phyloP scores from a whole-genome alignment of 2,797 vertebrate genomes.

The Gymnoscopelus braueri region DNA sequence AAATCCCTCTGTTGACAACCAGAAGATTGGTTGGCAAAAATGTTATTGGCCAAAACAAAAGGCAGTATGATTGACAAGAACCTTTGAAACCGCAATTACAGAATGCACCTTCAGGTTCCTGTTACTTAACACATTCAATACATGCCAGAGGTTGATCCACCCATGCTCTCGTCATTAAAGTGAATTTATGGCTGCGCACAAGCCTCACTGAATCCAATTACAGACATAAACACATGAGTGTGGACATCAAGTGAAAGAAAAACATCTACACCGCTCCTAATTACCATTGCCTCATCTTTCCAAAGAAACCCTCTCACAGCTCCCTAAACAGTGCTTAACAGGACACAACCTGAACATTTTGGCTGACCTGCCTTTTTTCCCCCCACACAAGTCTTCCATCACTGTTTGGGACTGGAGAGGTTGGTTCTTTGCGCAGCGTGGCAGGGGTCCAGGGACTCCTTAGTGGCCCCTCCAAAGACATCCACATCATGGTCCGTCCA shows the following conservation, averaged over 20 bases:
- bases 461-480: slow-evolving; percentile 91
- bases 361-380: slow-evolving; percentile 3
- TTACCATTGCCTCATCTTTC: slow-evolving; percentile 13
- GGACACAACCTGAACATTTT: neutral
- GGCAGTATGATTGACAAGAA: slow-evolving; percentile 9
- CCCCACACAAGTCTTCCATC: slow-evolving; percentile 39
- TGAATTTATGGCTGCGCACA: slow-evolving; percentile 43
- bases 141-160: slow-evolving; percentile 29
- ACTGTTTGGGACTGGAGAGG: slow-evolving; percentile 72
- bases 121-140: slow-evolving; percentile 4
- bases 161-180: slow-evolving; percentile 35
- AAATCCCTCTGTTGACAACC: slow-evolving; percentile 7
- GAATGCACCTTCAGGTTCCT: slow-evolving; percentile 10
- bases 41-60: slow-evolving; percentile 5
- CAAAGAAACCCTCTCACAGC: too few relatives aligned
- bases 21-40: neutral
- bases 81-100: neutral
- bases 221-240: slow-evolving; percentile 58
- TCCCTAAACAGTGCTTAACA: slow-evolving; percentile 2
- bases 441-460: slow-evolving; percentile 86
- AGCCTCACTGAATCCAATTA: slow-evolving; percentile 40
- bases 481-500: slow-evolving; percentile 94
- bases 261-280: slow-evolving; percentile 49
- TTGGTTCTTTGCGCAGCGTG: slow-evolving; percentile 72
- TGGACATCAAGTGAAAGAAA: slow-evolving; percentile 65